phyloP scores from a whole-genome alignment of 1,140 invertebrate genomes.

The Andrena cerasifolii region DNA sequence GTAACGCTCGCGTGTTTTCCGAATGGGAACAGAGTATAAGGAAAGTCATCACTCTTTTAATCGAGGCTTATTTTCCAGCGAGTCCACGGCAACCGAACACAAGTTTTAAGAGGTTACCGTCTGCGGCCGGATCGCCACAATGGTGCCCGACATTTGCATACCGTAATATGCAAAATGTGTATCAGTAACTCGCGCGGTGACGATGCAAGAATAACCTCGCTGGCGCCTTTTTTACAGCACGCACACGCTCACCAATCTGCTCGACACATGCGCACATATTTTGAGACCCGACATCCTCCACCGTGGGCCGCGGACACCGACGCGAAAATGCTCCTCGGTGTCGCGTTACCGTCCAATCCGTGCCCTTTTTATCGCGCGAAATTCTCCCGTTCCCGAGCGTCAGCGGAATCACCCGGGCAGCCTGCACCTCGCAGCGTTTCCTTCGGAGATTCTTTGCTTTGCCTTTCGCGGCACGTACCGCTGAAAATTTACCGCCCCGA shows the following conservation, averaged over 20 bases:
- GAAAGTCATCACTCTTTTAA: constrained; percentile 18
- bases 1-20: too few relatives aligned
- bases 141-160: constrained; percentile 47
- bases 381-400: neutral
- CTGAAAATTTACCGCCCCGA: too few relatives aligned
- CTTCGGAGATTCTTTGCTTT: too few relatives aligned
- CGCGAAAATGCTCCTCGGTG: constrained; percentile 20
- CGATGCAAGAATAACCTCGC: constrained; percentile 56
- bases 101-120: constrained; percentile 29
- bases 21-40: too few relatives aligned
- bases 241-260: neutral
- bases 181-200: constrained; percentile 38
- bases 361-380: neutral
- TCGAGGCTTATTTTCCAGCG: constrained; percentile 44
- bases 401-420: too few relatives aligned
- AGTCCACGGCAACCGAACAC: neutral
- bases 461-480: too few relatives aligned
- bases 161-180: constrained; percentile 53
- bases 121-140: constrained; percentile 5
- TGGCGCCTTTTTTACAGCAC: constrained; percentile 31
- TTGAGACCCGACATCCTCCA: constrained; percentile 4
- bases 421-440: too few relatives aligned
- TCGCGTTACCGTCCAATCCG: neutral
- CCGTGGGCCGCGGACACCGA: constrained; percentile 1
- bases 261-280: neutral